Base-by-base conservation (phyloP, 2,113 vertebrate genomes). In the Danionella cerebrum region DNA sequence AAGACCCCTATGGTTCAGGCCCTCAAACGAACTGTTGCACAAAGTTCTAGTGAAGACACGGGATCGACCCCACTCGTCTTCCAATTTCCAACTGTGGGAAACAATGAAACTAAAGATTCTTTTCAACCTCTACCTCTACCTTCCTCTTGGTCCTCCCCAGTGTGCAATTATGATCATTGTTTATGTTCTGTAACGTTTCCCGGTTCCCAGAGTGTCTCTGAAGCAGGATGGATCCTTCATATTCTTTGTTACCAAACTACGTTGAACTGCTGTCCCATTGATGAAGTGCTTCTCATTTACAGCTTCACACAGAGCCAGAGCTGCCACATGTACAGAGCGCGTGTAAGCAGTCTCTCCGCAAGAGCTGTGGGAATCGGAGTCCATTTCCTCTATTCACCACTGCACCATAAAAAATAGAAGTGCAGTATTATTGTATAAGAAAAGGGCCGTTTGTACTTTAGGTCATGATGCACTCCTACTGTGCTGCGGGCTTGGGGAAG, bases 281-380 rank as follows among this genome's bases (percentile, higher is more conserved):
- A 68, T 64, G 11, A 68, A 62, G 55, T 66, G 45, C 62, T 3
- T 6, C 12, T 19, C 41, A 31, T 31, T 41, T 22, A 39, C n/a
- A n/a, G 7, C 58, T 69, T 62, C 33, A 69, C 65, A 67, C 67
- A 60, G 69, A 41, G 12, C 60, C 33, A 16, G 8, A 58, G 42
- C 50, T 29, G 51, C 42, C n/a, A 36, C 44, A 48, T 22, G 41
- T 12, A 10, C 3, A 3, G 65, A 35, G 45, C 16, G 11, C 25
- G 47, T 54, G 71, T 36, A 29, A 55, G 53, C 41, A 6, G 18
- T 19, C 35, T 51, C 38, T 42, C 44, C 36, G 9, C 63, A 41
- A 38, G 22, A 22, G 21, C 67, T 60, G 50, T 22, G 59, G 71
- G 71, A 65, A 48, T 51, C 8, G 16, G 22, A 70, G 50, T 67